These are phyloP conservation scores for Leptopilina boulardi DNA, from an alignment of 1,140 invertebrate genomes.

Conservation along the genomic window DNA sequence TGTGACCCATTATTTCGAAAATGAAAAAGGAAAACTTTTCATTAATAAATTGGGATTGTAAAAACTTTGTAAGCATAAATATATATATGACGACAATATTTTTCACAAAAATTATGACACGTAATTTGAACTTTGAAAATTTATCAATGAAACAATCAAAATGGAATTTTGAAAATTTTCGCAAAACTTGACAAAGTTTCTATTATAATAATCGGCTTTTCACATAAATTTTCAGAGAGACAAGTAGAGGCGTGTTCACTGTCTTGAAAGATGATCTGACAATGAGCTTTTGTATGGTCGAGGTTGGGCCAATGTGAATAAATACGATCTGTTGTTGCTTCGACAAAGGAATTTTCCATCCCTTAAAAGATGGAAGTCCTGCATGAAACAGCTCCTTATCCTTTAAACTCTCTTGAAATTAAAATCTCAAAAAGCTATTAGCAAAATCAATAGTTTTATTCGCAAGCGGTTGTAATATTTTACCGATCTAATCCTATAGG, in stretches of 20 bases:
- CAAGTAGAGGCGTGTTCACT: not conserved
- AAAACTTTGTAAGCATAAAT: too few species aligned
- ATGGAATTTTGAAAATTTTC: not conserved
- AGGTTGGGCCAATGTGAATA: not conserved
- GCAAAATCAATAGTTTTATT: slow-evolving; percentile 4
- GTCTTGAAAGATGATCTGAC: not conserved
- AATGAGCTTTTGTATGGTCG: not conserved
- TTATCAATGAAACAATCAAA: not conserved
- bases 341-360: not conserved
- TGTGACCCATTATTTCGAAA: too few species aligned
- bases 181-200: not conserved
- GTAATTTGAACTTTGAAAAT: too few species aligned
- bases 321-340: not conserved
- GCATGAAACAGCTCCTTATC: not conserved
- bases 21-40: too few species aligned
- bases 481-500: too few species aligned
- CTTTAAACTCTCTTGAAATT: not conserved
- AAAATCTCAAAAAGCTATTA: not conserved
- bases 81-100: too few species aligned
- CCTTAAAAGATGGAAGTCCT: not conserved
- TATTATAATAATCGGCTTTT: slow-evolving; percentile 8
- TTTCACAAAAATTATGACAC: too few species aligned
- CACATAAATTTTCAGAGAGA: not conserved
- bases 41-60: too few species aligned
- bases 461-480: too few species aligned